Base-by-base conservation (phyloP, 2,797 vertebrate genomes). In the Chiloscyllium punctatum region DNA sequence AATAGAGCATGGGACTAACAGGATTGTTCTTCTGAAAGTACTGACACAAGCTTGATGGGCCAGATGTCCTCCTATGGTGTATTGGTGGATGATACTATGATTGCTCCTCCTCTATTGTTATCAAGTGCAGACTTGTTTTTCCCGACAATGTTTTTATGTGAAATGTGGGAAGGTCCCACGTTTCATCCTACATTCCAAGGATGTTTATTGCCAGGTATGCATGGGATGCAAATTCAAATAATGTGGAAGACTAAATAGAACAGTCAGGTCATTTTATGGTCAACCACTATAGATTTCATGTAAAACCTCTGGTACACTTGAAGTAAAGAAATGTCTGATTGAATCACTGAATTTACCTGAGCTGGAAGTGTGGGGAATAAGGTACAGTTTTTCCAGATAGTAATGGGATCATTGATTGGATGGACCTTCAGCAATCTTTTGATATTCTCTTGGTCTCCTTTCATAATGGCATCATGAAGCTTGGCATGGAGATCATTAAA, bases 401-500 rank as follows among this genome's bases (percentile, higher is more conserved):
- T 96, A 18, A 96, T 33, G 57, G 96, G 96, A 88, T 97, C 96
- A 57, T 97, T 96, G 88, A 96, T 94, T 0, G 96, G 95, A 37
- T 97, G 96, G 48, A 68, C 82, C 48, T 95, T 96, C 23, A 97
- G 96, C 9, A 97, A 96, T 0, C 21, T 77, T 94, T 74, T 94
- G 95, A 97, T 96, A 0, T 33, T 27, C 0, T 90, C 0, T 1
- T 96, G 95, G 82, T 97, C 96, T 18, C 96, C 96, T 57, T 95
- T 95, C 96, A 96, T 95, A 48, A 97, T 96, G 79, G 96, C 96
- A 51, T 97, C 94, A 0, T 96, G 95, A 53, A 97, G 95, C 5
- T 91, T 95, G 9, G 66, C 33, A 1, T 96, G 96, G 27, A 90
- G 16, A 1, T 69, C 9, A 0, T 21, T 30, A 0, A 6, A 9